Evolutionary conservation across 2,113 vertebrate genomes (phyloP), one percentile per base, ranked within the genome.

Genomic region (Blennius ocellaris): DNA sequence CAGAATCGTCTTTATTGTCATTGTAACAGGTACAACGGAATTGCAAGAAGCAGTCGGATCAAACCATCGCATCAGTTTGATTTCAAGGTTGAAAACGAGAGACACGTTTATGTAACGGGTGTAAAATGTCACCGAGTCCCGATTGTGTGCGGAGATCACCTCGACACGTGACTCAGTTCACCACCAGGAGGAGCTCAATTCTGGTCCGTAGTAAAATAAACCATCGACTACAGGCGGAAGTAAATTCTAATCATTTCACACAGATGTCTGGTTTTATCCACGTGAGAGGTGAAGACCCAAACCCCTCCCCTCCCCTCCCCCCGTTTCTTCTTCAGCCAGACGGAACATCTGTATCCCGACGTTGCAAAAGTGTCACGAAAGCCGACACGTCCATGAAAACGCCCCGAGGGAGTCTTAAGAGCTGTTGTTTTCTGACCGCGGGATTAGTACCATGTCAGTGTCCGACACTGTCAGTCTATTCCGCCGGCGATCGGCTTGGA

Each of bases 291-390:
- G 40, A 50, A 59, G 16, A 58, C 49, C 43, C 11, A 14, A 1
- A 38, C 11, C 61, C 9, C 43, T n/a, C n/a, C 21, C 21, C 21
- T 30, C 21, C 21, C 21, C 2, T 2, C 21, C 6, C 9, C 21
- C 45, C 16, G 39, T 61, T 66, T 48, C 7, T 10, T 60, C 48
- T 10, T 65, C 2, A 54, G 36, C 69, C 57, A 68, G 76, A 36
- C 45, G 52, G 51, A 85, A 85, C 84, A 85, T 80, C 64, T 85
- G 82, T 67, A 80, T 67, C 57, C 14, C 11, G 36, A 9, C 7
- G 21, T 50, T 59, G 60, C 71, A 39, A 78, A 74, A 77, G 73
- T 69, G 62, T 76, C 74, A 48, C 80, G 83, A 83, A 83, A 84
- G 71, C 8, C 0, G 59, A 89, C 68, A 16, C n/a, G 47, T 59